Percentiles rank a stretch among this genome's conserved stretches.
Evolutionary conservation across 2,888 invertebrate species (phyloP).

Genomic region (Cantharis lateralis): DNA sequence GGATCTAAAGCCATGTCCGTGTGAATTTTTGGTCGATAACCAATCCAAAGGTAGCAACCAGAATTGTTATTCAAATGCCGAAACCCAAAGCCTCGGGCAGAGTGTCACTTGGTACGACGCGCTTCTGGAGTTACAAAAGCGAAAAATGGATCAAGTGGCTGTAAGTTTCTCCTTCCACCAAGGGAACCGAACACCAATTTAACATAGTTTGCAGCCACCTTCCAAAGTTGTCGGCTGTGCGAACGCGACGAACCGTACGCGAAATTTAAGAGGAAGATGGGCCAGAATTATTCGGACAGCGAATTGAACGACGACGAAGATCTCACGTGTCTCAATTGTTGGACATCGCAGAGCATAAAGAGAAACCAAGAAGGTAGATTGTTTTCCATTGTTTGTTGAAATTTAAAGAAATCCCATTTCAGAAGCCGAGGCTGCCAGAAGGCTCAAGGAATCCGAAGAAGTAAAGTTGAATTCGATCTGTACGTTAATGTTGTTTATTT

Average conservation of each 20-base stretch:
- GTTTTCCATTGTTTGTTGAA: too few relatives aligned
- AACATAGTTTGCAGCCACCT: constrained; percentile 9
- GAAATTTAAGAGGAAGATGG: neutral
- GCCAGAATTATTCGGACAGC: neutral
- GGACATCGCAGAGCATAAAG: neutral
- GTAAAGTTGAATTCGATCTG: neutral
- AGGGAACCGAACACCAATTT: neutral
- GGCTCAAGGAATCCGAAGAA: neutral
- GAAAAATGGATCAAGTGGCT: constrained; percentile 27
- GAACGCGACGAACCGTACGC: constrained; percentile 1
- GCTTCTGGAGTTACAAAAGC: constrained; percentile 17
- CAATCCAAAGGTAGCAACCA: too few relatives aligned
- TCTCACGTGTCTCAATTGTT: constrained; percentile 17
- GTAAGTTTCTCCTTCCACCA: neutral
- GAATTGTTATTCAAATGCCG: too few relatives aligned
- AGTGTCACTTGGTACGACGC: constrained; percentile 1
- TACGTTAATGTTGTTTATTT: neutral
- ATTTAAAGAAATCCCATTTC: too few relatives aligned
- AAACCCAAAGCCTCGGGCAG: neutral
- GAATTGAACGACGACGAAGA: constrained; percentile 18
- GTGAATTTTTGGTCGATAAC: neutral
- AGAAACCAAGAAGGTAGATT: neutral
- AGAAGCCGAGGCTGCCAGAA: neutral
- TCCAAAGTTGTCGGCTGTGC: constrained; percentile 18
- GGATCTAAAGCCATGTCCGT: neutral